Base-by-base conservation (phyloP, 1,140 invertebrate species). In the Planococcus citri region DNA sequence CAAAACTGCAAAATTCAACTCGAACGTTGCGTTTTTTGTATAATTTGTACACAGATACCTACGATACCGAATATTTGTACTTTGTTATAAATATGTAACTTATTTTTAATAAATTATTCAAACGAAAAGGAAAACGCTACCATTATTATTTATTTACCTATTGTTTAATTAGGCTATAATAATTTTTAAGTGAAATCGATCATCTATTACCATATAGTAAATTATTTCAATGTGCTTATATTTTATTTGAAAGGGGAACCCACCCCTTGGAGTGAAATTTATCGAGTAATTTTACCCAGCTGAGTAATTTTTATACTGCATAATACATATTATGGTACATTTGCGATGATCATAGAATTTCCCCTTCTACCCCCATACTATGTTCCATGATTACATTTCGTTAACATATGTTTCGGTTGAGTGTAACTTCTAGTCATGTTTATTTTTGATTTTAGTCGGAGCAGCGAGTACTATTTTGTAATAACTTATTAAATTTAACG, bases 341-440 rank as follows among this genome's bases (percentile, higher is more conserved):
- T n/a, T n/a, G n/a, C n/a, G n/a, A n/a, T 33, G 29, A 33, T 33
- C 29, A 12, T 33, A 33, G 29, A n/a, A n/a, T n/a, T n/a, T n/a
- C n/a, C n/a, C n/a, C n/a, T n/a, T n/a, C n/a, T n/a, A n/a, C n/a
- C n/a, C n/a, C n/a, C n/a, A n/a, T n/a, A n/a, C n/a, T n/a, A n/a
- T 33, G 3, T 51, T 51, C 41, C 41, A 51, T 64, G 3, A 10
- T 24, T 64, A 9, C 8, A 9, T n/a, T 22, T 60, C 60, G 22
- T 64, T 64, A 25, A 25, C 25, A 27, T 64, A 12, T 60, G n/a
- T 64, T 64, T 64, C 25, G 20, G 25, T 64, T 64, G 60, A 64
- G 60, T 64, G 60, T 64, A 64, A 64, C 60, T 64, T 64, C 60
- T 64, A 64, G 60, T 64, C 60, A 64, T 64, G 60, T 24, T 60